Evolutionary conservation across 2,113 vertebrate species (phyloP), one percentile per base, ranked within the genome.

Genomic region (Tupaia chinensis): DNA sequence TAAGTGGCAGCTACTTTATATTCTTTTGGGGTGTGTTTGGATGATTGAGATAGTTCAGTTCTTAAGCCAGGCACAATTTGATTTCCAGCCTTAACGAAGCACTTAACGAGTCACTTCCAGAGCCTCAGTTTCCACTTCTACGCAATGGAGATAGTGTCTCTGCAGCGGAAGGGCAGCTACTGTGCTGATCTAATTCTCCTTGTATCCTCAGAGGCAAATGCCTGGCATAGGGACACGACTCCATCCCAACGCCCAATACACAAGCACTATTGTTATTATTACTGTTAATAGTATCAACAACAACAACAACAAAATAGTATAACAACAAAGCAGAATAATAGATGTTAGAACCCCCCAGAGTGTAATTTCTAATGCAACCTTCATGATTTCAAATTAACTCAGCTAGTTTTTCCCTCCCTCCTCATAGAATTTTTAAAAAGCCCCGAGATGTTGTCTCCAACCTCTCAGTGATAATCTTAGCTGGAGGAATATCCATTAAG

Each of bases 301-400:
- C 0, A 12, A 81, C 0, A 12, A 85, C 54, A 73, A 74, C 56
- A 80, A 69, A 77, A 56, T 15, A 56, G 44, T 44, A 44, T 44
- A 44, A 44, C 44, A 44, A 44, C 44, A 44, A 44, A 44, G 44
- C 44, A 44, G 5, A 44, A 81, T 68, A 32, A 89, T 54, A 95
- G 53, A 54, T 58, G 17, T 56, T 60, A 91, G 91, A 91, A 78
- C 77, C 29, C 66, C 77, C 29, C 66, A 74, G 27, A 72, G 60
- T 77, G 23, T 19, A 81, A 86, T 66, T 82, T 76, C 92, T 88
- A 85, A 74, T 92, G 91, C 78, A 66, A 88, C 9, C 34, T 90
- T 89, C 34, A 83, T 60, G 29, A 78, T 87, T 89, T 88, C 95
- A 79, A 63, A 91, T 83, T 85, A 96, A 83, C 70, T 77, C 84